Evolutionary conservation across 2,888 invertebrate genomes (phyloP).

Genomic region (Polymixis flavicincta): DNA sequence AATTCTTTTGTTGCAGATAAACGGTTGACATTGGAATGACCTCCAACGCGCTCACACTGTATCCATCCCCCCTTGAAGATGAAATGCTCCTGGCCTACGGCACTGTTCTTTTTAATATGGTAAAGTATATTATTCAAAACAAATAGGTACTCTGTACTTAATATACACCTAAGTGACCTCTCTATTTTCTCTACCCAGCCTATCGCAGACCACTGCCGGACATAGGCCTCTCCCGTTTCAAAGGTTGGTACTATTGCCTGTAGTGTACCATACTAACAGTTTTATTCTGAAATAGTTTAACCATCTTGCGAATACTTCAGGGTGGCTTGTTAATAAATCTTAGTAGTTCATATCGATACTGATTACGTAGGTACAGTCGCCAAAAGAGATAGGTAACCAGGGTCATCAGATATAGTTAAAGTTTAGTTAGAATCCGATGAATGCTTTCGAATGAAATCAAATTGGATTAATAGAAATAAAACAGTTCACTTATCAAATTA

Average conservation of each 20-base stretch:
- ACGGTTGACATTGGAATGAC: constrained; percentile 83
- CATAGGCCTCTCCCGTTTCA: constrained; percentile 55
- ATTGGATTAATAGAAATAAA: too few species aligned
- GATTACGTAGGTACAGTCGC: not conserved
- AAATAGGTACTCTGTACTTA: constrained; percentile 36
- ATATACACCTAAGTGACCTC: constrained; percentile 46
- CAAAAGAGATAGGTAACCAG: too few species aligned
- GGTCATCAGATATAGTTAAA: too few species aligned
- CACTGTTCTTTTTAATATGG: constrained; percentile 87
- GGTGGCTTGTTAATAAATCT: not conserved
- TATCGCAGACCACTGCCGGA: constrained; percentile 53
- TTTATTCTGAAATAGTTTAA: constrained; percentile 16
- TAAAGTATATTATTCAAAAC: constrained; percentile 60
- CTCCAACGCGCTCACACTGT: constrained; percentile 72
- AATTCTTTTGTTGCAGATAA: constrained; percentile 76
- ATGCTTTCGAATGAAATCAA: too few species aligned
- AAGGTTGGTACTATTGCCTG: constrained; percentile 55
- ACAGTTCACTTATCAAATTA: too few species aligned
- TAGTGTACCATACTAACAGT: constrained; percentile 52
- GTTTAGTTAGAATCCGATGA: too few species aligned
- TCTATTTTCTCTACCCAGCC: constrained; percentile 60
- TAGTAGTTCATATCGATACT: not conserved
- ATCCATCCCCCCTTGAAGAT: constrained; percentile 78
- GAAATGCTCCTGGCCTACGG: constrained; percentile 84
- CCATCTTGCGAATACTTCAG: constrained; percentile 24